Percentiles rank a stretch among this genome's conserved stretches.
Evolutionary conservation across 2,888 invertebrate genomes (phyloP).

Genomic region (Phorcus lineatus): DNA sequence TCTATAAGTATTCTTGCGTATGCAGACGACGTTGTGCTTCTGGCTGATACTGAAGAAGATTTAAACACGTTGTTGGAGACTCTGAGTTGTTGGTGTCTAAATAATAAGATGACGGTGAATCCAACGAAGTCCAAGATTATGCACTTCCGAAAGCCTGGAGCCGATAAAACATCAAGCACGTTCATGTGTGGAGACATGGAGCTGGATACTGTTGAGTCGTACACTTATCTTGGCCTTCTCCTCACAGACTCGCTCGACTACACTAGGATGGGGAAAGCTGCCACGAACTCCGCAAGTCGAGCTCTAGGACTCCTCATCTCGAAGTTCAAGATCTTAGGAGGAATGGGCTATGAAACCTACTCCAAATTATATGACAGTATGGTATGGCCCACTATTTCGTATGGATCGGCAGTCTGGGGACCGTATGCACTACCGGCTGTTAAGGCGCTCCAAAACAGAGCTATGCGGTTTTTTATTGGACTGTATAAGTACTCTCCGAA

Average conservation of each 20-base stretch:
- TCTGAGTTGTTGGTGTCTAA: background rate
- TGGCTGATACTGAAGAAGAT: background rate
- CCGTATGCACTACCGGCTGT: background rate
- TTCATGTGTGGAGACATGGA: background rate
- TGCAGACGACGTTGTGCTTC: too few relatives aligned
- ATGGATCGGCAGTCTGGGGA: conserved; percentile 26
- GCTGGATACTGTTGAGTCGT: background rate
- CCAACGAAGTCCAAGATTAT: background rate
- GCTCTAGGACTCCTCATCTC: conserved; percentile 1
- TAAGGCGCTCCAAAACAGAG: conserved; percentile 16
- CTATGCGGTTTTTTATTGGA: background rate
- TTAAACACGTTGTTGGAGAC: background rate
- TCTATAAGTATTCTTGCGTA: too few relatives aligned
- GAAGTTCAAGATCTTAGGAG: too few relatives aligned
- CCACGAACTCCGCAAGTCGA: conserved; percentile 6
- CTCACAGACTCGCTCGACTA: conserved; percentile 21
- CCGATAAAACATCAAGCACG: background rate
- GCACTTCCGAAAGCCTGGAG: background rate
- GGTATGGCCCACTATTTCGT: conserved; percentile 1
- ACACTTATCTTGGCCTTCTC: conserved; percentile 3
- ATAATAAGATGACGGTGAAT: background rate
- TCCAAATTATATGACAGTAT: background rate
- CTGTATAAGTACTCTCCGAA: background rate
- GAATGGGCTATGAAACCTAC: too few relatives aligned
- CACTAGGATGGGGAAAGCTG: conserved; percentile 11